Base-by-base conservation (phyloP, 2,797 vertebrate species). In the Clarias pachynema region DNA sequence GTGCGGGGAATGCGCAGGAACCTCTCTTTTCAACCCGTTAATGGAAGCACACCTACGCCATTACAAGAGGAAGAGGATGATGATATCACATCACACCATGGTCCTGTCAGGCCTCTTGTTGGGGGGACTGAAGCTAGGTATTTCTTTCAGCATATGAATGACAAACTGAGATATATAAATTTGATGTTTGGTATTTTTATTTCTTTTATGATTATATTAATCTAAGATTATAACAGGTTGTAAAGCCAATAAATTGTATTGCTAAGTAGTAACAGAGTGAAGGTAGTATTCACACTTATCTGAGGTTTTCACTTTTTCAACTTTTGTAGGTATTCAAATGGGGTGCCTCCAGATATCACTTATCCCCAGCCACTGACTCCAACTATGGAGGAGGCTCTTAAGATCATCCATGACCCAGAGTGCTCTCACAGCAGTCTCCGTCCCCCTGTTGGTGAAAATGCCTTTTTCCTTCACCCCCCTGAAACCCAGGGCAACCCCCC, bases 361-460 rank as follows among this genome's bases (percentile, higher is more conserved):
- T 93, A 96, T 85, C 96, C 95, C 91, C 96, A 94, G 66, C 93
- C 95, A 0, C 96, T 94, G 77, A 95, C 97, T 0, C 98, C 98
- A 0, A 99, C 97, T 87, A 98, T 99, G 34, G 98, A 99, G 86
- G 97, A 99, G 89, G 98, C 98, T 63, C 93, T 99, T 85, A 97
- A 99, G 88, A 99, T 99, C 83, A 99, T 99, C 92, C 98, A 98
- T 2, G 94, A 97, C 92, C 94, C 96, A 0, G 97, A 98, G 83
- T 95, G 95, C 86, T 95, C 96, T 82, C 95, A 96, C 24, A 93
- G 92, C 24, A 94, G 95, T 86, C 87, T 96, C 37, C 94, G 92
- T 14, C 85, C 94, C 8, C 95, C 95, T 66, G 94, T 94, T 20
- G 92, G 94, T 37, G 96, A 96, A 90, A 95, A 94, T 85, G 94